phyloP scores from a whole-genome alignment of 1,140 invertebrate genomes.

The Pentalonia nigronervosa region DNA sequence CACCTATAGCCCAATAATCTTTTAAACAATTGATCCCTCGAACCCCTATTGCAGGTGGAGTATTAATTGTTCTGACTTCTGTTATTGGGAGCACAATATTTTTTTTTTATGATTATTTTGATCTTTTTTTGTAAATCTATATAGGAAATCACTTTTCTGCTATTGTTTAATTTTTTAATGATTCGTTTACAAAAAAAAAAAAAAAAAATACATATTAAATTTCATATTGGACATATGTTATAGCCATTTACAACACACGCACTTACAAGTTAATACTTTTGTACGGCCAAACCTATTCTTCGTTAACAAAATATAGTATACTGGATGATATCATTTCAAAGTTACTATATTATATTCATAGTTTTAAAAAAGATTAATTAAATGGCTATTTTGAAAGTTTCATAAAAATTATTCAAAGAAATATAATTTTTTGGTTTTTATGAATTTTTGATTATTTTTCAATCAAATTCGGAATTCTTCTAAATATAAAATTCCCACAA shows the following conservation, averaged over 20 bases:
- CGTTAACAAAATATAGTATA: background rate
- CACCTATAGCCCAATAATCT: background rate
- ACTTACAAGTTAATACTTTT: background rate
- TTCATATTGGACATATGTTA: background rate
- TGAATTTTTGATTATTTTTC: background rate
- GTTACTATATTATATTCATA: background rate
- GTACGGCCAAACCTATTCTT: background rate
- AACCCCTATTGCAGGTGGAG: background rate
- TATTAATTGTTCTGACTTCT: background rate
- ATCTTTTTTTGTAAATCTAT: background rate
- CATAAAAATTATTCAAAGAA: background rate
- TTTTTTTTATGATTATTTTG: background rate
- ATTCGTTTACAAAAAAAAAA: background rate
- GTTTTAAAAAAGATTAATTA: too few relatives aligned
- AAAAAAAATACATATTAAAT: background rate
- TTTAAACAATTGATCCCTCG: background rate
- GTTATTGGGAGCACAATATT: background rate
- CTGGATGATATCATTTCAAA: background rate
- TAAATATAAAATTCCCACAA: background rate
- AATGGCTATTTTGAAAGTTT: background rate
- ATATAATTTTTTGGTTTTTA: background rate
- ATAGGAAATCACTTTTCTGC: background rate
- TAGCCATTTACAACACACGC: slow-evolving; percentile 7
- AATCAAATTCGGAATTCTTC: background rate
- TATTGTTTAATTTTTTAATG: background rate